Evolutionary conservation across 2,113 vertebrate species (phyloP).

Genomic region (Motacilla tschutschensis): DNA sequence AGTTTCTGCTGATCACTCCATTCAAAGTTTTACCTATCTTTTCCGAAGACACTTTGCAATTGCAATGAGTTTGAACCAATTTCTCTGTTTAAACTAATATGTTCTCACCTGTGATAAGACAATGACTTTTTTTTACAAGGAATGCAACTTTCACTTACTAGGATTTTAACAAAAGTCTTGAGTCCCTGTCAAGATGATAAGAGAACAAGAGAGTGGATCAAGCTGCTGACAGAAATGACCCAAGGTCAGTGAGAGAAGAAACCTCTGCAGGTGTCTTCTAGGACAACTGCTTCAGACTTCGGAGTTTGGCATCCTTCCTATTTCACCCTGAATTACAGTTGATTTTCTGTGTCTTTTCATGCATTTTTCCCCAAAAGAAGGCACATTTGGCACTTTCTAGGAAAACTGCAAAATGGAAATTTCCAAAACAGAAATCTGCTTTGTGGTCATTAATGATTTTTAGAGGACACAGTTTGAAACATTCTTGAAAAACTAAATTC

Average conservation of each 20-base stretch:
- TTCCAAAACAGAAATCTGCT: not conserved
- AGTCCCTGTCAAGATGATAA: not conserved
- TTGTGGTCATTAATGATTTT: not conserved
- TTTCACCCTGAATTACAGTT: not conserved
- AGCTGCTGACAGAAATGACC: not conserved
- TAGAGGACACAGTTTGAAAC: not conserved
- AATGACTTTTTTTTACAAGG: not conserved
- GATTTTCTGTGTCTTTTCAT: not conserved
- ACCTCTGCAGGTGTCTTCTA: not conserved
- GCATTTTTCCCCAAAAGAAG: not conserved
- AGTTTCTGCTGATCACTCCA: not conserved
- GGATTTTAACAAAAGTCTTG: not conserved
- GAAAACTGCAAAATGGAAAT: not conserved
- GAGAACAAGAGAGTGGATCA: not conserved
- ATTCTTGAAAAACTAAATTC: not conserved
- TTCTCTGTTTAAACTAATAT: slow-evolving; percentile 11
- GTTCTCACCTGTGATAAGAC: not conserved
- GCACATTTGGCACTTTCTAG: not conserved
- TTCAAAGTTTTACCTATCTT: not conserved
- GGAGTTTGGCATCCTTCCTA: not conserved
- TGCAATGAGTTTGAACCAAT: not conserved
- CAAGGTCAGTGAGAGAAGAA: not conserved
- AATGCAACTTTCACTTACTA: not conserved
- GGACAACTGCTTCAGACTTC: not conserved
- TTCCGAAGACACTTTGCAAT: not conserved